Evolutionary conservation across 1,140 invertebrate genomes (phyloP).

Genomic region (Bombus confusus): DNA sequence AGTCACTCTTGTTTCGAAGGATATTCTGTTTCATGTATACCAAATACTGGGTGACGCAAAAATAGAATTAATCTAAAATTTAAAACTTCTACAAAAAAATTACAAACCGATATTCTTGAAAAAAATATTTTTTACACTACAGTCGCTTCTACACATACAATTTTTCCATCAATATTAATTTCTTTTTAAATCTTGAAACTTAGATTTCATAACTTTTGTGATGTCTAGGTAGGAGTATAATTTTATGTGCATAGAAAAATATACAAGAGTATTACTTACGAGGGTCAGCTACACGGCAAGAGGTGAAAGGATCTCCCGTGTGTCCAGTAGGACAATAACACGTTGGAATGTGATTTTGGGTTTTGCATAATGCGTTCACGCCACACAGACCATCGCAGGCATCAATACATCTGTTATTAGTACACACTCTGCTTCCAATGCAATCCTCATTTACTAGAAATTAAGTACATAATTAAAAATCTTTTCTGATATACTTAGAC

Average conservation of each 20-base stretch:
- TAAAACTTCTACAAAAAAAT: background rate
- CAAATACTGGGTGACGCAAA: background rate
- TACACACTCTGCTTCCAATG: slow-evolving; percentile 80
- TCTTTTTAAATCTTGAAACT: background rate
- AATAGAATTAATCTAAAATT: background rate
- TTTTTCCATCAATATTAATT: background rate
- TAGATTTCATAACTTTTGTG: background rate
- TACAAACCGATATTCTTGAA: background rate
- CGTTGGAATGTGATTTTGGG: slow-evolving; percentile 85
- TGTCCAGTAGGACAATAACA: slow-evolving; percentile 87
- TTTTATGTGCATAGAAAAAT: background rate
- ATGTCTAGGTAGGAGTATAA: background rate
- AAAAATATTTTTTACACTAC: background rate
- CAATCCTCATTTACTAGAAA: slow-evolving; percentile 81
- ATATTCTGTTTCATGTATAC: background rate
- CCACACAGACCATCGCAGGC: slow-evolving; percentile 85
- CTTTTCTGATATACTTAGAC: too few relatives aligned
- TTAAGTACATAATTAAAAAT: slow-evolving; percentile 7
- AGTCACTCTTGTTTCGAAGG: background rate
- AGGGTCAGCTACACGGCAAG: slow-evolving; percentile 83
- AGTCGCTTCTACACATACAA: background rate
- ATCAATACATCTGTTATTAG: slow-evolving; percentile 84
- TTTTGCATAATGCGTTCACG: slow-evolving; percentile 85
- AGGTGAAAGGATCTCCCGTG: slow-evolving; percentile 85
- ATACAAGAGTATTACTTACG: slow-evolving; percentile 71